These are phyloP conservation scores for Xerus inauris DNA, from an alignment of 2,113 vertebrate species.

Conservation along the genomic window DNA sequence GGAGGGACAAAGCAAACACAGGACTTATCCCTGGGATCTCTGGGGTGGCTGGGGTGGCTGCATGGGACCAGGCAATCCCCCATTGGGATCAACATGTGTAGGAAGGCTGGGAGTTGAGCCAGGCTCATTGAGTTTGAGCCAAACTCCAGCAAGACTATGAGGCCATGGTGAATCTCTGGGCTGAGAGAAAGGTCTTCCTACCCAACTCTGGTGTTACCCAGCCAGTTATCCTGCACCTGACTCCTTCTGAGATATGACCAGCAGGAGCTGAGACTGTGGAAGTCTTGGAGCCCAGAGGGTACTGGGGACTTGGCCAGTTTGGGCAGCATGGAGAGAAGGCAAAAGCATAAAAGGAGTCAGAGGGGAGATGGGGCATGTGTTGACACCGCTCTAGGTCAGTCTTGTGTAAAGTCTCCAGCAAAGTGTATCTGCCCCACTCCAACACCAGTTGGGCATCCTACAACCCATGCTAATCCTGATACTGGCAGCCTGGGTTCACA, in stretches of 20 bases:
- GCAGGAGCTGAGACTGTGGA: background rate
- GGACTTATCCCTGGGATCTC: background rate
- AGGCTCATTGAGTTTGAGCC: background rate
- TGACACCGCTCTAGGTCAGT: accelerated
- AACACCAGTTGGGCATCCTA: background rate
- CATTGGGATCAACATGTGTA: background rate
- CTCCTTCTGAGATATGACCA: background rate
- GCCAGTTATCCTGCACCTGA: background rate
- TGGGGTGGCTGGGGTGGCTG: background rate
- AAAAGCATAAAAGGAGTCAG: background rate
- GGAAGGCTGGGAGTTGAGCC: background rate
- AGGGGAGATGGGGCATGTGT: background rate
- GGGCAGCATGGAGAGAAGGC: accelerated
- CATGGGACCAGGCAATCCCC: background rate
- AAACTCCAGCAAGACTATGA: background rate
- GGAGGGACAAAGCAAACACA: background rate
- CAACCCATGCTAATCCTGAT: background rate
- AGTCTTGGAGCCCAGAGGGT: background rate
- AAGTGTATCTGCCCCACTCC: accelerated
- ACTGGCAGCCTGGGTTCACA: background rate
- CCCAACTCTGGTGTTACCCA: background rate
- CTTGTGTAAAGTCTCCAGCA: too few species aligned
- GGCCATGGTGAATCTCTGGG: background rate
- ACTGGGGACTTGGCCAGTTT: accelerated
- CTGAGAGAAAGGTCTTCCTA: background rate